Evolutionary conservation across 2,888 invertebrate genomes (phyloP), one percentile per base, ranked within the genome.

Genomic region (Drosophila ezoana): DNA sequence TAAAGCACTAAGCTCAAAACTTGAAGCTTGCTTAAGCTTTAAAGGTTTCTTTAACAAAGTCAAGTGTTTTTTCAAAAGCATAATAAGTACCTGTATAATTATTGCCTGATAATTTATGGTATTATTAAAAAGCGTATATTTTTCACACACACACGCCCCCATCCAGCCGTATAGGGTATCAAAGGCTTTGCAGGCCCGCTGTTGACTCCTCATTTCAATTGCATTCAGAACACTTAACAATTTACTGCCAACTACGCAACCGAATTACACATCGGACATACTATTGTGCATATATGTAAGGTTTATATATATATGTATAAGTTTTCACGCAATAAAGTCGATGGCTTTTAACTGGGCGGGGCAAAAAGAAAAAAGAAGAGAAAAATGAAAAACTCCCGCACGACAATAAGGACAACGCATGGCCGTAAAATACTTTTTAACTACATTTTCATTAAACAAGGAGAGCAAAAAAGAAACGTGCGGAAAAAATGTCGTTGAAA

Each of bases 171-270:
- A 13, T 37, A 74, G 74, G 66, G 74, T 52, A 75, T 75, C 40
- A 57, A 49, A 44, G 35, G 23, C 16, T 52, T 47, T 43, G 11
- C n/a, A 8, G 11, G 13, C 13, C 57, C 59, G 60, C 60, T 49
- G 43, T 70, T 72, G 72, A 68, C 73, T 88, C 67, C 76, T 72
- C 74, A 81, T 83, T 88, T 86, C 76, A 81, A 74, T 86, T 83
- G 79, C 84, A 81, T 88, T 83, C 72, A 76, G 71, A 69, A 70
- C 71, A 76, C 84, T 83, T 79, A 79, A 89, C 76, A 88, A 81
- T 86, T 87, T 74, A 79, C 79, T 63, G 58, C 74, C 84, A 67
- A 76, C 72, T 35, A 53, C 58, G 57, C 60, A 67, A 54, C 32
- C 53, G 63, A 73, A 77, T 68, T 78, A 56, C 68, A 59, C 51